Conservation (phyloP, 2,888 invertebrate species). For the Philhelius pedissequus region DNA sequence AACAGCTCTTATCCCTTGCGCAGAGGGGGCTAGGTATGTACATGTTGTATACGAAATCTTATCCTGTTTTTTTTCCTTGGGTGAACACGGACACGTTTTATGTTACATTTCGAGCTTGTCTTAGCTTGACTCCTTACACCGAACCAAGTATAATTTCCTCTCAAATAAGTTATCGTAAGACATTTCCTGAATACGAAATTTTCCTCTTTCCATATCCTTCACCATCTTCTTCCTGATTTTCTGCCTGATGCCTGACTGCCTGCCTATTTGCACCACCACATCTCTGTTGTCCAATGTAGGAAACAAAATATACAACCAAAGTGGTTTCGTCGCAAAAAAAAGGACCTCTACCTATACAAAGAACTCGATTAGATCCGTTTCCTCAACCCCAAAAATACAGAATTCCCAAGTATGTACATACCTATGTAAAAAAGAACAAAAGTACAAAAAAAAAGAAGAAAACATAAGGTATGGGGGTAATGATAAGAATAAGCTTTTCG, state of each 20-base stretch:
- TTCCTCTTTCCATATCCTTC: slow-evolving; percentile 3
- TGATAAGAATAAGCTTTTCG: slow-evolving; percentile 57
- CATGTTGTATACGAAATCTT: neutral
- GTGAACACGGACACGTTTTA: slow-evolving; percentile 47
- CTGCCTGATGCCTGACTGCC: neutral
- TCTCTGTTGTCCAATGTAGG: neutral
- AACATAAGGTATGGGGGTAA: slow-evolving; percentile 49
- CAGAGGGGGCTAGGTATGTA: neutral
- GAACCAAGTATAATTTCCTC: slow-evolving; percentile 64
- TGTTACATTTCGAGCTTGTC: slow-evolving; percentile 37
- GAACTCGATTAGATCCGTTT: slow-evolving; percentile 36
- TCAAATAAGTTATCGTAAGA: slow-evolving; percentile 69
- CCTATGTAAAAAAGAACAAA: no score
- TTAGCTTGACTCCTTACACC: slow-evolving; percentile 6
- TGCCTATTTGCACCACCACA: neutral
- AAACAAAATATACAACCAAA: slow-evolving; percentile 44
- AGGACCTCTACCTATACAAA: neutral
- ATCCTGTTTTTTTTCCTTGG: slow-evolving; percentile 7
- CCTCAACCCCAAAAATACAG: neutral
- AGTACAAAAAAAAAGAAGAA: neutral
- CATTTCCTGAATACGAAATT: slow-evolving; percentile 68
- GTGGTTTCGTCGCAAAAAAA: slow-evolving; percentile 36
- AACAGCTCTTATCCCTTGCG: slow-evolving; percentile 7
- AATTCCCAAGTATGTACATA: neutral
- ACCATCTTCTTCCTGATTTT: neutral